Conservation (phyloP, 1,140 invertebrate species). For the Brachionus manjavacas region DNA sequence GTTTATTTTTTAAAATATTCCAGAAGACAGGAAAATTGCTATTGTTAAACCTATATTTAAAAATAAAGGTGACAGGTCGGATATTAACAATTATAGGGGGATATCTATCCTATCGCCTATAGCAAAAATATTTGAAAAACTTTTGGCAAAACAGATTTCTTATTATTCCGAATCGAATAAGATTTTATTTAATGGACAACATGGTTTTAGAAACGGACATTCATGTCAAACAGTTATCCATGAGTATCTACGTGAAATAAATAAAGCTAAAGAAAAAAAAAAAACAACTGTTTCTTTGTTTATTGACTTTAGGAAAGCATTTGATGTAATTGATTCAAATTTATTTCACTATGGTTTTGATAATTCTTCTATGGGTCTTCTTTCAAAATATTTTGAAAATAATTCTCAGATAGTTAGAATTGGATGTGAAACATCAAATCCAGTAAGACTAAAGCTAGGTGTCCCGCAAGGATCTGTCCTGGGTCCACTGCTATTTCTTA, state of each 20-base stretch:
- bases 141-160: neutral
- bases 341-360: neutral
- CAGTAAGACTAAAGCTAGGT: neutral
- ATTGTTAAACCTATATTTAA: neutral
- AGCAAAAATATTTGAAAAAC: neutral
- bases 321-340: neutral
- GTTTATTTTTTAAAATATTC: neutral
- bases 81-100: neutral
- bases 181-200: neutral
- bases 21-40: neutral
- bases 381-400: neutral
- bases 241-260: neutral
- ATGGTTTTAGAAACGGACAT: neutral
- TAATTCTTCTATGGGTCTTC: neutral
- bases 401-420: neutral
- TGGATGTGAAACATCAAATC: neutral
- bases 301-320: slow-evolving; percentile 1
- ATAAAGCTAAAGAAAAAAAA: neutral
- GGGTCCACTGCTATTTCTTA: too few relatives aligned
- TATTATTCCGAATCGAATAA: too few relatives aligned
- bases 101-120: neutral
- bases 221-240: neutral
- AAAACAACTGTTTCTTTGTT: neutral
- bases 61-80: neutral
- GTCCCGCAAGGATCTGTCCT: neutral